These are phyloP conservation scores for Phrynosoma blainvillii DNA, from an alignment of 2,113 vertebrate genomes.

Conservation along the genomic window DNA sequence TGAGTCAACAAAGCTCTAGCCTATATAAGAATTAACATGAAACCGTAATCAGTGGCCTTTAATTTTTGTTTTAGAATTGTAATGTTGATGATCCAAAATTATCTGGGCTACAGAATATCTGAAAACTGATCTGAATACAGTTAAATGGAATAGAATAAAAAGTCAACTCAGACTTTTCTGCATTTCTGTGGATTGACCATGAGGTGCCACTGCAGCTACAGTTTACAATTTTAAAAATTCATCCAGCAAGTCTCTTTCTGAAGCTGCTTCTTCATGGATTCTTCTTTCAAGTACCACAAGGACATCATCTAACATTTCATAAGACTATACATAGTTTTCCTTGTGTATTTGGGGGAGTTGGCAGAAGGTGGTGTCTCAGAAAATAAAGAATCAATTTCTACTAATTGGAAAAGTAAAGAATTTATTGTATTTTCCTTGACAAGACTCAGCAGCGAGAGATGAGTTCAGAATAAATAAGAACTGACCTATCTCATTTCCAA, in stretches of 20 bases:
- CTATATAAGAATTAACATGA: neutral
- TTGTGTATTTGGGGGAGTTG: neutral
- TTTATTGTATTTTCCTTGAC: neutral
- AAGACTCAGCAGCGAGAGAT: neutral
- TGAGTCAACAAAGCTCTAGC: neutral
- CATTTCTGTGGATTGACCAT: neutral
- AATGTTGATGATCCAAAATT: neutral
- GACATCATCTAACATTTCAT: neutral
- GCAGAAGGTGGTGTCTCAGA: neutral
- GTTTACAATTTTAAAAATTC: neutral
- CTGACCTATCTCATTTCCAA: neutral
- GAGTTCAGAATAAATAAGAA: neutral
- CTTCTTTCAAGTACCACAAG: neutral
- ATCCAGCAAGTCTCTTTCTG: neutral
- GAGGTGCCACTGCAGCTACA: neutral
- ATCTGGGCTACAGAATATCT: neutral
- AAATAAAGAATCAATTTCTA: neutral
- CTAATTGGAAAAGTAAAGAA: neutral
- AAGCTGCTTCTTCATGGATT: neutral
- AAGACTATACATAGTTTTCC: neutral
- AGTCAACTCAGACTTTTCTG: neutral
- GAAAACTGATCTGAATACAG: neutral
- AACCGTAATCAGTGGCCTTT: neutral
- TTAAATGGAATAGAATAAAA: neutral
- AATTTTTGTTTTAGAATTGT: accelerated